Evolutionary conservation across 2,888 invertebrate species (phyloP), one percentile per base, ranked within the genome.

Genomic region (Prostheceraeus crozeri): DNA sequence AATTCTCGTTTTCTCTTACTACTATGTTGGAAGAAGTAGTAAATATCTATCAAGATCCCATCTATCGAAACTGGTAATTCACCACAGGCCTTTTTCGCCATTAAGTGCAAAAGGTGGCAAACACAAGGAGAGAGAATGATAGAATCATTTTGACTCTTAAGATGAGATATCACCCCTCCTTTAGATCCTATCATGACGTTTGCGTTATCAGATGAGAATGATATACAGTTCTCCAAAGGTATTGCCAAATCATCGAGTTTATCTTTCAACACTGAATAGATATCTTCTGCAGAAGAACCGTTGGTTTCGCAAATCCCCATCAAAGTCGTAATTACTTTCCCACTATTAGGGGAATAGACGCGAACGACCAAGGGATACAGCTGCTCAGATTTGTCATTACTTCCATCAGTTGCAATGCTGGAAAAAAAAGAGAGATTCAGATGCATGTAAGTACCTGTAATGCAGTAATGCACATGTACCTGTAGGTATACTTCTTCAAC

Each of bases 1-100:
- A 48, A 48, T 4, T 6, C 4, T 48, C 28, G 25, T 21, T 48
- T 48, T 23, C 40, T 16, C 6, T 40, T 40, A n/a, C 14, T 40
- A 40, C 40, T 40, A n/a, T 40, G 40, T n/a, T n/a, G 6, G n/a
- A 40, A 40, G 14, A 19, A 40, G 23, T 40, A 40, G n/a, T 19
- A 40, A 8, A 40, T 40, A 40, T 40, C 40, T 19, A 40, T n/a
- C 6, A 40, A 23, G 16, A 40, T 40, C 8, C 40, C 40, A 8
- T 40, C 40, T 4, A 40, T 4, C 40, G 40, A 40, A 14, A 40
- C n/a, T 4, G 40, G 40, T n/a, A 40, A 40, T n/a, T 40, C 6
- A 8, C 4, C n/a, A 40, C 40, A 40, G 4, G 40, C 40, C 14
- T 40, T 40, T 23, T 40, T 40, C 4, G 40, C 8, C 40, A 40